Base-by-base conservation (phyloP, 2,888 invertebrate species). In the Onthophagus sagittarius region DNA sequence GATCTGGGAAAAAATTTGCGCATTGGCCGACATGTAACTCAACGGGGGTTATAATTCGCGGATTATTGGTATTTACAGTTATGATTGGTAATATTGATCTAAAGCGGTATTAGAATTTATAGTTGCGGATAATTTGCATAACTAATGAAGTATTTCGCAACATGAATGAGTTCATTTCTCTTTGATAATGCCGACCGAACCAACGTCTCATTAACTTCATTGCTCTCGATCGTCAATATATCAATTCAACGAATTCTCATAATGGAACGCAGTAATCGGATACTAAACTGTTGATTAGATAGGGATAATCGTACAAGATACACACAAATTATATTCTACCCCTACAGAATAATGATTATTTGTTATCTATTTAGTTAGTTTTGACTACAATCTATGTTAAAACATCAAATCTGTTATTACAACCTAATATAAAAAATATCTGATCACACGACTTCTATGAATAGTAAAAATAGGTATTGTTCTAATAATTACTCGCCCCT, bases 401-500 rank as follows among this genome's bases (percentile, higher is more conserved):
- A 76, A 78, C 77, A 78, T 75, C 77, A 75, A 77, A 73, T 76
- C 73, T 76, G 78, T 78, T 77, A 78, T 72, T 75, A 73, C 74
- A 72, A 69, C 64, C 70, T 76, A 72, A 73, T 71, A 70, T 23
- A 23, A 23, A 23, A 23, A 23, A 23, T 76, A 74, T 78, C 75
- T 78, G 77, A 82, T 81, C 83, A 83, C 83, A 83, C 82, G 82
- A 83, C 83, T 83, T 79, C 82, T 82, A 81, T 81, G 82, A 75
- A 71, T 74, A 69, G 73, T 75, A 71, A 53, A 9, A 53, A 53
- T 53, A 53, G 39, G 39, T 53, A 53, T 53, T 53, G 71, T 75
- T 75, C 76, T 77, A 77, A 75, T 77, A 72, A 76, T 85, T 85
- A 85, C 85, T 85, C 85, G 85, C 85, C 85, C 85, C 84, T 85